Percentiles rank a stretch among this genome's conserved stretches.
These are phyloP conservation scores for Palaemon carinicauda DNA, from an alignment of 1,140 invertebrate genomes.

Conservation along the genomic window DNA sequence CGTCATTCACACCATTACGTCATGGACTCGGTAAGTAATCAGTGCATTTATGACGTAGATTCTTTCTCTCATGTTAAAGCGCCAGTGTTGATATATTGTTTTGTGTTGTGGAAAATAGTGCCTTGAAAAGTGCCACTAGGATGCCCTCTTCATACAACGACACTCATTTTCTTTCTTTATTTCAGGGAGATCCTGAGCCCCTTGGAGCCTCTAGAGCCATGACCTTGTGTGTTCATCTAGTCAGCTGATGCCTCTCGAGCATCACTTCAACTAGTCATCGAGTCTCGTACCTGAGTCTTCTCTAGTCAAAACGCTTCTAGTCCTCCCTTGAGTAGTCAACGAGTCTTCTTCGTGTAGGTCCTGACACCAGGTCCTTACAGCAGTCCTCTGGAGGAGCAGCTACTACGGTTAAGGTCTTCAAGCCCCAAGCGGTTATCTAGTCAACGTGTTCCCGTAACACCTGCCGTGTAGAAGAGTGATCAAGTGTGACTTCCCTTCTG, in stretches of 20 bases:
- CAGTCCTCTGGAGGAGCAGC: conserved; percentile 14
- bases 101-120: too few relatives aligned
- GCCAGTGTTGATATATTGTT: too few relatives aligned
- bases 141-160: too few relatives aligned
- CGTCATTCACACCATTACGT: not conserved
- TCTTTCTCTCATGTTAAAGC: not conserved
- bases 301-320: not conserved
- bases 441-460: not conserved
- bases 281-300: not conserved
- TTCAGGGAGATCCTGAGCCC: not conserved
- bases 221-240: not conserved
- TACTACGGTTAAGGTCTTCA: not conserved
- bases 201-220: too few relatives aligned
- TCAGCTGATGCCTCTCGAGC: conserved; percentile 33
- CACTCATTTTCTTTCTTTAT: not conserved
- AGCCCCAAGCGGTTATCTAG: conserved; percentile 22
- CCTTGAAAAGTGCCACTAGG: too few relatives aligned
- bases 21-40: conserved; percentile 33
- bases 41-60: not conserved
- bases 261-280: not conserved
- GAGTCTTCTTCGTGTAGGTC: not conserved
- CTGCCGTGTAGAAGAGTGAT: not conserved
- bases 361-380: not conserved
- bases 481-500: not conserved
- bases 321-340: not conserved